Conservation (phyloP, 2,888 invertebrate genomes). For the Phortica okadai region DNA sequence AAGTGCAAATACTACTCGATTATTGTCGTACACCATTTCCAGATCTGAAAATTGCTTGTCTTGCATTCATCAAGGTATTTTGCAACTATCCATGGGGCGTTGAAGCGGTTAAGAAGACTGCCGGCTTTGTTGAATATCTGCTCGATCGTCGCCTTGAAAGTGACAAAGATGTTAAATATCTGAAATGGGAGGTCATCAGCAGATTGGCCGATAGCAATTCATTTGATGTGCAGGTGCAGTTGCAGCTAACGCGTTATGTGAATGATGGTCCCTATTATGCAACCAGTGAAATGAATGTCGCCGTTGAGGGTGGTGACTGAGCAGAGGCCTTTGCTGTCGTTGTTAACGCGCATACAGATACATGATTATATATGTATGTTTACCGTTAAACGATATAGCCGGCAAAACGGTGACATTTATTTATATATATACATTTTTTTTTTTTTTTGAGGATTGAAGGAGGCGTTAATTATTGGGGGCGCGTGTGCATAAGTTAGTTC, state of each 20-base stretch:
- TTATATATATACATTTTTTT: too few relatives aligned
- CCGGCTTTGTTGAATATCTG: slow-evolving; percentile 86
- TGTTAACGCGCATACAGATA: neutral
- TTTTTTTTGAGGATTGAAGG: too few relatives aligned
- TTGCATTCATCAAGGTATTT: slow-evolving; percentile 82
- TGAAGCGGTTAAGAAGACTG: slow-evolving; percentile 82
- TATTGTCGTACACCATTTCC: slow-evolving; percentile 87
- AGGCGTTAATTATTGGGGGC: too few relatives aligned
- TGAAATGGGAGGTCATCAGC: slow-evolving; percentile 86
- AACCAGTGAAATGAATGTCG: slow-evolving; percentile 84
- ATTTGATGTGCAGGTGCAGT: slow-evolving; percentile 80
- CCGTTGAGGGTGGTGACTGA: slow-evolving; percentile 81
- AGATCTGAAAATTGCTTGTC: slow-evolving; percentile 84
- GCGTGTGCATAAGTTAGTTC: too few relatives aligned
- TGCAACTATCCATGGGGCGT: slow-evolving; percentile 89
- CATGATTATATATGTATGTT: neutral
- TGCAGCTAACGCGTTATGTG: slow-evolving; percentile 83
- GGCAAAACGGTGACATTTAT: too few relatives aligned
- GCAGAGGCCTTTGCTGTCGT: neutral
- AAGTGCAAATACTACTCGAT: slow-evolving; percentile 78
- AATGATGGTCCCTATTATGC: slow-evolving; percentile 88
- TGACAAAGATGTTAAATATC: slow-evolving; percentile 78
- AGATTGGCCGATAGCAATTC: slow-evolving; percentile 79
- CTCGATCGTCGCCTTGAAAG: slow-evolving; percentile 84
- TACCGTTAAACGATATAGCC: too few relatives aligned